phyloP scores from a whole-genome alignment of 1,140 invertebrate genomes.

The Drosophila jambulina region DNA sequence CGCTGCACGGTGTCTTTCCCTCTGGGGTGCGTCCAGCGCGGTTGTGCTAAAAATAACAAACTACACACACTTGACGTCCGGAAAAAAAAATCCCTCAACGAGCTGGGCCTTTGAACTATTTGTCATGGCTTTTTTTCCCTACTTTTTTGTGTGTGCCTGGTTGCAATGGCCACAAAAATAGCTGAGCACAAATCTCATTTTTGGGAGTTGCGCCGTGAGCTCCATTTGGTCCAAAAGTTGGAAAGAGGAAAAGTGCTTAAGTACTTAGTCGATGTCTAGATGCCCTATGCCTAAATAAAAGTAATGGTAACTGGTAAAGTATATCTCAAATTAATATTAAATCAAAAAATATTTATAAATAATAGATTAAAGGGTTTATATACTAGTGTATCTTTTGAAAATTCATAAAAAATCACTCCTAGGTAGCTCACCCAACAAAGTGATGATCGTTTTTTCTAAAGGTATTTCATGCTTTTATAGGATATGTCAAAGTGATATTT shows the following conservation, averaged over 20 bases:
- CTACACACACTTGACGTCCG: conserved; percentile 52
- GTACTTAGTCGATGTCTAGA: not conserved
- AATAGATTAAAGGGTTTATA: not conserved
- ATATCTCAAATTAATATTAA: not conserved
- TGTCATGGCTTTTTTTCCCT: conserved; percentile 59
- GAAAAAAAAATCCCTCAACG: conserved; percentile 44
- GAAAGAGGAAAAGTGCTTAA: not conserved
- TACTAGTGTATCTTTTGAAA: no score
- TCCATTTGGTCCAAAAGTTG: conserved; percentile 48
- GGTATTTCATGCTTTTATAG: no score
- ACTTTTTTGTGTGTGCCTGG: conserved; percentile 22
- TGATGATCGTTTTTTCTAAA: not conserved
- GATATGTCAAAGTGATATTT: not conserved
- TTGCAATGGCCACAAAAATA: conserved; percentile 73
- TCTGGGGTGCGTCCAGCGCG: conserved; percentile 55
- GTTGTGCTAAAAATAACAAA: conserved; percentile 75
- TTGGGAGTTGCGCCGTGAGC: conserved; percentile 65
- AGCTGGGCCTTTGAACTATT: conserved; percentile 70
- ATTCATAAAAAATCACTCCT: no score
- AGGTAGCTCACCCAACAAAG: not conserved
- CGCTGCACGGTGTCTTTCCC: conserved; percentile 10
- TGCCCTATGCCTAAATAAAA: conserved; percentile 1
- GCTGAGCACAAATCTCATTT: conserved; percentile 70
- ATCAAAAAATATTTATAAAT: not conserved
- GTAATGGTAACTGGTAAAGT: no score